Conservation (phyloP, 2,113 vertebrate genomes). For the Serilophus lunatus region DNA sequence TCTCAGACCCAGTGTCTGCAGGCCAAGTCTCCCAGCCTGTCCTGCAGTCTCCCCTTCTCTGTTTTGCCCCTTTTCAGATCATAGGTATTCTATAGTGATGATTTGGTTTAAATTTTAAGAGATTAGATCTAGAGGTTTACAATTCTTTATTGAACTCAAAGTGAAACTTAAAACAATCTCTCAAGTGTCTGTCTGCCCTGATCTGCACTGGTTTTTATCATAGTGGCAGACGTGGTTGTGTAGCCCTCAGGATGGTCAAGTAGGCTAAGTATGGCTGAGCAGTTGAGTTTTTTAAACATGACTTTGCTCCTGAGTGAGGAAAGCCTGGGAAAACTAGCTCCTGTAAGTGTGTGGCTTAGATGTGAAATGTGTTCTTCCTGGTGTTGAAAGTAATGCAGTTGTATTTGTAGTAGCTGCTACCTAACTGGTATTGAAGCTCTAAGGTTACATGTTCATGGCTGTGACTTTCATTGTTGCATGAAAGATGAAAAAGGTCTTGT, state of each 20-base stretch:
- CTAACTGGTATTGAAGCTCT: neutral
- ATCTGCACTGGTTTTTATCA: neutral
- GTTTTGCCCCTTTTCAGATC: neutral
- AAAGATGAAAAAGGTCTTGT: neutral
- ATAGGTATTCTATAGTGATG: neutral
- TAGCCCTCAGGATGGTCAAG: neutral
- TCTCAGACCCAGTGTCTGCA: neutral
- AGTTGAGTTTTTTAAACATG: neutral
- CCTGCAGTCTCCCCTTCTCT: neutral
- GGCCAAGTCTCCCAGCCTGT: neutral
- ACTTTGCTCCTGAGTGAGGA: neutral
- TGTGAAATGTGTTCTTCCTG: neutral
- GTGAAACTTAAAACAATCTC: neutral
- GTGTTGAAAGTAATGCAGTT: neutral
- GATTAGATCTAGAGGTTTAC: neutral
- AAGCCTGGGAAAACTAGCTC: neutral
- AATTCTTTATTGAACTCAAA: neutral
- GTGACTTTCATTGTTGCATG: no score
- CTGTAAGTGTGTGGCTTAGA: neutral
- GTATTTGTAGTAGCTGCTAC: neutral
- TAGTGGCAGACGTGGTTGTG: neutral
- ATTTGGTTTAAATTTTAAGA: neutral
- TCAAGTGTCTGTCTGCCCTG: neutral
- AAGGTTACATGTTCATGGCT: neutral
- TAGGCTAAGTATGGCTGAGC: neutral